A percentile compares a stretch with the other conserved stretches of the same genome.
phyloP scores from a whole-genome alignment of 2,113 vertebrate species.

The Morone saxatilis region DNA sequence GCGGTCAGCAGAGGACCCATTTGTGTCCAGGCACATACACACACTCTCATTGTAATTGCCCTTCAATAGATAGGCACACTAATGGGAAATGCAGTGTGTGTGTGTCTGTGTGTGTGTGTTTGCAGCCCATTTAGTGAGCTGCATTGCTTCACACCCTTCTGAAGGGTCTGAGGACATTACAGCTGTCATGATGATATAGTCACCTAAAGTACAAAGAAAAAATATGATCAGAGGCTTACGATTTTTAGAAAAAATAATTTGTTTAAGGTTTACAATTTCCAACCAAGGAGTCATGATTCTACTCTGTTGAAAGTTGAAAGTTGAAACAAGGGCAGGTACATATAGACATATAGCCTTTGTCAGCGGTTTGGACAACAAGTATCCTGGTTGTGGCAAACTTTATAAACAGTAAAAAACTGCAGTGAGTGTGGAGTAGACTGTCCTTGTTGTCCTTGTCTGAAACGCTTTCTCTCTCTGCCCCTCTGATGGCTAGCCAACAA shows the following conservation, averaged over 20 bases:
- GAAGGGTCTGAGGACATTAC: background rate
- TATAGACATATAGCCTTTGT: background rate
- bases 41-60: constrained; percentile 54
- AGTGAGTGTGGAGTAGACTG: constrained; percentile 43
- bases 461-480: constrained; percentile 43
- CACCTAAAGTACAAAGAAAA: background rate
- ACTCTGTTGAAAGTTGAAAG: background rate
- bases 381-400: constrained; percentile 38
- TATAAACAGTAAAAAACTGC: constrained; percentile 51
- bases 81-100: constrained; percentile 40
- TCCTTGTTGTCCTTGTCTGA: constrained; percentile 70
- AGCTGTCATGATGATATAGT: constrained; percentile 16
- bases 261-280: background rate
- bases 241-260: background rate
- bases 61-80: constrained; percentile 48
- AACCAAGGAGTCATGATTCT: background rate
- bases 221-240: background rate
- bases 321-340: background rate
- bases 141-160: constrained; percentile 3
- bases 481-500: constrained; percentile 55
- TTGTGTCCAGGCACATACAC: constrained; percentile 45
- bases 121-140: constrained; percentile 17
- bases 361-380: constrained; percentile 32
- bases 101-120: constrained; percentile 4
- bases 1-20: constrained; percentile 57